Conservation (phyloP, 2,113 vertebrate genomes). For the Austrofundulus limnaeus region DNA sequence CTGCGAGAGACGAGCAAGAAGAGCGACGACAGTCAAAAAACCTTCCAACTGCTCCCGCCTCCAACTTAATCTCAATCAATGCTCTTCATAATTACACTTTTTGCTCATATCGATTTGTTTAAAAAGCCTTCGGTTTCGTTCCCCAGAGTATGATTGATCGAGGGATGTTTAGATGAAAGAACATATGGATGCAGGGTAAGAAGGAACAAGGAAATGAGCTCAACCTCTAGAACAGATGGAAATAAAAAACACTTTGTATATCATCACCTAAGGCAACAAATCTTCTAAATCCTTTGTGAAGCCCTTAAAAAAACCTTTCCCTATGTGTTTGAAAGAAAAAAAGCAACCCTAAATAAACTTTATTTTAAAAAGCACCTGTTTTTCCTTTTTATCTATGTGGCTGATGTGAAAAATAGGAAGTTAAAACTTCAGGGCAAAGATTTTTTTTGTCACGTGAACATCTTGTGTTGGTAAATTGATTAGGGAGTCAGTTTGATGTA, state of each 20-base stretch:
- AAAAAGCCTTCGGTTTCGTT: conserved; percentile 51
- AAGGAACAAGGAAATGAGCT: conserved; percentile 20
- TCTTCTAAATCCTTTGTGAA: not conserved
- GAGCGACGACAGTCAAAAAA: conserved; percentile 40
- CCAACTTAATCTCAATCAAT: conserved; percentile 61
- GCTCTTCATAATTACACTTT: conserved; percentile 54
- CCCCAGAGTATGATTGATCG: conserved; percentile 30
- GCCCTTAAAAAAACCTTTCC: conserved; percentile 26
- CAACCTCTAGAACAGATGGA: conserved; percentile 14
- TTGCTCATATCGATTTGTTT: conserved; percentile 48
- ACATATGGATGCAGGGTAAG: conserved; percentile 30
- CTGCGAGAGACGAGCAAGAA: conserved; percentile 66
- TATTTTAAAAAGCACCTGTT: not conserved
- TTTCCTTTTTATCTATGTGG: not conserved
- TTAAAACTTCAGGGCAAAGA: too few relatives aligned
- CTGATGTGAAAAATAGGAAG: too few relatives aligned
- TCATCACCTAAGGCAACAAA: conserved; percentile 1
- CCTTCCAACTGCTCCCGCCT: conserved; percentile 9
- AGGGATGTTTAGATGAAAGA: conserved; percentile 44
- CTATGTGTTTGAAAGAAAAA: not conserved
- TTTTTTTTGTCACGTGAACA: conserved; percentile 1
- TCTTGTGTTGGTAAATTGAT: conserved; percentile 37
- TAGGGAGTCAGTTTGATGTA: conserved; percentile 18
- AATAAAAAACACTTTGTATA: conserved; percentile 28
- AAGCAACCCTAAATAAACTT: not conserved